phyloP scores from a whole-genome alignment of 2,888 invertebrate species.

The Scotopteryx bipunctaria region DNA sequence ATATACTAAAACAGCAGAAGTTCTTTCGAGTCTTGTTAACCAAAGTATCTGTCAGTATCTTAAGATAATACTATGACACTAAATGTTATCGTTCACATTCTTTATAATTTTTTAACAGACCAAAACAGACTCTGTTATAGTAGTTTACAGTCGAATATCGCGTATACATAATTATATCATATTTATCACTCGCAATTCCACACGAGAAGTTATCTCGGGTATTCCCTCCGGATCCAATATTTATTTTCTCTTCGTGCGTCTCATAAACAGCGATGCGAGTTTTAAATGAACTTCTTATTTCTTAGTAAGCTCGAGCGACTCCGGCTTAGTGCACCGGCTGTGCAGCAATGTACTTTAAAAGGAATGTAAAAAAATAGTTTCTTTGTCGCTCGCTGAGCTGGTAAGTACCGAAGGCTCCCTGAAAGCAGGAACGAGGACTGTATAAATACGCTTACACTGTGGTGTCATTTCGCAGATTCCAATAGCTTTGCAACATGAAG shows the following conservation, averaged over 20 bases:
- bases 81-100: not conserved
- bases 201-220: constrained; percentile 65
- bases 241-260: constrained; percentile 45
- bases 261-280: constrained; percentile 32
- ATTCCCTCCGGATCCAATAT: constrained; percentile 63
- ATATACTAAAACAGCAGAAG: no score
- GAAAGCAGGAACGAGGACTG: constrained; percentile 34
- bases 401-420: constrained; percentile 35
- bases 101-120: not conserved
- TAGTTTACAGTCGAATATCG: constrained; percentile 24
- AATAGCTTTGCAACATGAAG: constrained; percentile 53
- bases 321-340: constrained; percentile 30
- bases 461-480: constrained; percentile 44
- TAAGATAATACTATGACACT: not conserved
- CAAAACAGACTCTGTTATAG: not conserved
- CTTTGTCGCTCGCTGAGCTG: constrained; percentile 24
- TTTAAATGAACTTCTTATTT: constrained; percentile 31
- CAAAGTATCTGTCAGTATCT: not conserved
- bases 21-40: no score
- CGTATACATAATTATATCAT: constrained; percentile 9
- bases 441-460: constrained; percentile 55
- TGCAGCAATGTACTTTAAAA: constrained; percentile 42
- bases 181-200: constrained; percentile 59
- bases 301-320: constrained; percentile 24
- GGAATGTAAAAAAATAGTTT: constrained; percentile 22